Percentiles rank a stretch among this genome's conserved stretches.
These are phyloP conservation scores for Ceratoteleas bidentatus DNA, from an alignment of 1,140 invertebrate genomes.

Conservation along the genomic window DNA sequence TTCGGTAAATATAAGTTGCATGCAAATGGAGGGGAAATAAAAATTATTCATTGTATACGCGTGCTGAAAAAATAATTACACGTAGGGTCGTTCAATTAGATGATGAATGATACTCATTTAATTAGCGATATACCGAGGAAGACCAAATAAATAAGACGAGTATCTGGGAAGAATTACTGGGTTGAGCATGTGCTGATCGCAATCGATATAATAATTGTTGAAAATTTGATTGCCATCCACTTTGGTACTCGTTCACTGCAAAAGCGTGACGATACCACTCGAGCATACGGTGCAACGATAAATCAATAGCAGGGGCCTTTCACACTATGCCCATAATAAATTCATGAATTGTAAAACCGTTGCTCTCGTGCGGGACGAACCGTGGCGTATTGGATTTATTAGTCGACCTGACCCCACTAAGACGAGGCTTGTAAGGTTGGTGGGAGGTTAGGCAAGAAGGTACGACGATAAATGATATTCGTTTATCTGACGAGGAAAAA, in stretches of 20 bases:
- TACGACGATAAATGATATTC: conserved; percentile 62
- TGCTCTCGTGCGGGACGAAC: conserved; percentile 77
- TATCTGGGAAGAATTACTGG: conserved; percentile 37
- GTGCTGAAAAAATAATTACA: conserved; percentile 4
- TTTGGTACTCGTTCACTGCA: conserved; percentile 36
- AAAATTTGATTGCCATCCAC: conserved; percentile 56
- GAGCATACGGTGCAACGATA: conserved; percentile 74
- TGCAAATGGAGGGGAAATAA: not conserved
- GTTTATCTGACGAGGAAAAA: conserved; percentile 55
- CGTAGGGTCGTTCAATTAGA: conserved; percentile 1
- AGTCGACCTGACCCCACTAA: conserved; percentile 78
- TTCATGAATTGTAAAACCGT: conserved; percentile 81
- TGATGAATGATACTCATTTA: conserved; percentile 43
- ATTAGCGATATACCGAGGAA: conserved; percentile 15
- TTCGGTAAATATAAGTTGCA: no score
- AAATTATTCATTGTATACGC: not conserved
- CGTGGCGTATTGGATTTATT: conserved; percentile 81
- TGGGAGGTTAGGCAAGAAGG: conserved; percentile 58
- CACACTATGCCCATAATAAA: conserved; percentile 79
- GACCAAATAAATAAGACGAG: conserved; percentile 16
- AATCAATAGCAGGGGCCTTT: conserved; percentile 77
- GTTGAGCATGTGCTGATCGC: conserved; percentile 20
- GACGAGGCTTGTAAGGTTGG: conserved; percentile 69
- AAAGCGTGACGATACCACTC: conserved; percentile 56
- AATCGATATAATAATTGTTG: conserved; percentile 61